A percentile compares a stretch with the other conserved stretches of the same genome.
Conservation (phyloP, 2,797 vertebrate species). For the Arnoldichthys spilopterus region DNA sequence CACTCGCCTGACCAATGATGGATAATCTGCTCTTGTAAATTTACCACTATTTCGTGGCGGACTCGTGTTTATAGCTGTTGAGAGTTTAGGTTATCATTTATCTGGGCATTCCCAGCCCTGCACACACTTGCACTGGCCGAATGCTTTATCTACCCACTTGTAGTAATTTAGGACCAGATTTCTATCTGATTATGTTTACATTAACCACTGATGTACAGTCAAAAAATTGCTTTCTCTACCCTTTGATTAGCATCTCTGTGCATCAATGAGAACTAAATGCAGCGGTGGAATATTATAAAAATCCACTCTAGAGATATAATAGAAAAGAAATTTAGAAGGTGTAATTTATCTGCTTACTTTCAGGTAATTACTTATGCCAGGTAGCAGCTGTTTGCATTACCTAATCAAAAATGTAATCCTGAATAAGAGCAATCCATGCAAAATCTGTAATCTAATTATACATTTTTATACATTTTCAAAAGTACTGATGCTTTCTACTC, state of each 20-base stretch:
- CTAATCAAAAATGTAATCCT: background rate
- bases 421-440: no score
- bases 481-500: no score
- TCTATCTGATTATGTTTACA: slow-evolving; percentile 7
- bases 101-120: background rate
- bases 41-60: slow-evolving; percentile 19
- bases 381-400: no score
- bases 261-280: no score
- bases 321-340: background rate
- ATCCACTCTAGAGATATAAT: no score
- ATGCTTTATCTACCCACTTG: background rate
- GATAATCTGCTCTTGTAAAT: slow-evolving; percentile 29
- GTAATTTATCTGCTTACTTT: background rate
- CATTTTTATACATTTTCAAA: no score
- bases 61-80: slow-evolving; percentile 12
- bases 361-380: background rate
- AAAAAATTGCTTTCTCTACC: background rate
- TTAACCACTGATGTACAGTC: slow-evolving; percentile 9
- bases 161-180: slow-evolving; percentile 3
- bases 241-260: background rate
- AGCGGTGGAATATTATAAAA: no score
- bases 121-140: background rate
- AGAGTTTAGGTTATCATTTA: slow-evolving; percentile 11
- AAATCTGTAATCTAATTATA: background rate
- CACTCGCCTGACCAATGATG: slow-evolving; percentile 25